Conservation (phyloP, 2,797 vertebrate genomes). For the Zonotrichia albicollis region DNA sequence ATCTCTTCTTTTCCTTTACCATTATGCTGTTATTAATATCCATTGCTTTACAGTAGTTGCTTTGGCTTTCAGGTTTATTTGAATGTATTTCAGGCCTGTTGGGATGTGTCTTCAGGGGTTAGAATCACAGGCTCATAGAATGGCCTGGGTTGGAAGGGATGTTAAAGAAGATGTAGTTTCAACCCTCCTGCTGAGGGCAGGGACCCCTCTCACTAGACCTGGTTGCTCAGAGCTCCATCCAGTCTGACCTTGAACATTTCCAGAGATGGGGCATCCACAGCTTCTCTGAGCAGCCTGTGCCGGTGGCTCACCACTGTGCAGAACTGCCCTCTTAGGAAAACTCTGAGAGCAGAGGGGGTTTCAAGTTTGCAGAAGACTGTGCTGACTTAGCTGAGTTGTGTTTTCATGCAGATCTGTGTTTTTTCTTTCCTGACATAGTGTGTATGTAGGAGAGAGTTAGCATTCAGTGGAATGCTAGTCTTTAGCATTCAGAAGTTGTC, state of each 20-base stretch:
- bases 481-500: background rate
- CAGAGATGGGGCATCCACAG: background rate
- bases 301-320: background rate
- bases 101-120: background rate
- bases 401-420: background rate
- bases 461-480: background rate
- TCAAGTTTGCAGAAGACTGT: background rate
- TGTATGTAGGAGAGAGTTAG: background rate
- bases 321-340: rapidly evolving
- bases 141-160: background rate
- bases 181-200: background rate
- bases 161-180: background rate
- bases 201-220: background rate
- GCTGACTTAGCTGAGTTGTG: too few relatives aligned
- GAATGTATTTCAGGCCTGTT: background rate
- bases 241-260: background rate
- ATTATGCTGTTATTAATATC: background rate
- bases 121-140: background rate
- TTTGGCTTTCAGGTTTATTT: background rate
- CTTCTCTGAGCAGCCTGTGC: background rate
- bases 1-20: background rate
- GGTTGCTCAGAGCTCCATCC: background rate
- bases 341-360: background rate
- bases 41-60: background rate
- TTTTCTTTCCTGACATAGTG: background rate